Percentiles rank a stretch among this genome's conserved stretches.
Conservation (phyloP, 2,113 vertebrate genomes). For the Turnix velox region DNA sequence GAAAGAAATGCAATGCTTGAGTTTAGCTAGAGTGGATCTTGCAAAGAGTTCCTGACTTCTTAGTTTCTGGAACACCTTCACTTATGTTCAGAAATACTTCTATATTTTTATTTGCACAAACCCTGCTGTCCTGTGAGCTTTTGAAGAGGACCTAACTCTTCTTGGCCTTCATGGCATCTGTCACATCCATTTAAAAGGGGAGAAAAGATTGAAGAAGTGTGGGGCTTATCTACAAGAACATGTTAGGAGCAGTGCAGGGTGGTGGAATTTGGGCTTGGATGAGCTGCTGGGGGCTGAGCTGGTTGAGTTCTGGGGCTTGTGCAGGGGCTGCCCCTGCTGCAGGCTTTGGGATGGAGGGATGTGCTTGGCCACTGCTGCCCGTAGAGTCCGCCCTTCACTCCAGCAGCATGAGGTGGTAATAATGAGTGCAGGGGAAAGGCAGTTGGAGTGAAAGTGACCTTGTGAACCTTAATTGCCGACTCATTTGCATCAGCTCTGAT, state of each 20-base stretch:
- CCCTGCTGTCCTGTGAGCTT: background rate
- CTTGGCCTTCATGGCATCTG: background rate
- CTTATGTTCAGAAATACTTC: background rate
- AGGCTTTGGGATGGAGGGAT: background rate
- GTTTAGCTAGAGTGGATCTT: background rate
- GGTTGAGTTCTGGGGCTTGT: fast-evolving
- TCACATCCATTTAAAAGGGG: background rate
- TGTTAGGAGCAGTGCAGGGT: background rate
- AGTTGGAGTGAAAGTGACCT: background rate
- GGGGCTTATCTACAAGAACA: fast-evolving
- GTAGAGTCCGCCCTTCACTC: background rate
- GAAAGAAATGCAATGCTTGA: background rate
- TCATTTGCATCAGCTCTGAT: background rate
- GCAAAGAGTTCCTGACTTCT: background rate
- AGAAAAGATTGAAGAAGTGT: too few species aligned
- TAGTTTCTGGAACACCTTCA: background rate
- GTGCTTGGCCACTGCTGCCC: fast-evolving
- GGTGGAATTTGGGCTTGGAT: background rate
- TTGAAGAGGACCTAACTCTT: background rate
- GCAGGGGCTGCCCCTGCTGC: background rate
- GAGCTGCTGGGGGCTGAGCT: background rate
- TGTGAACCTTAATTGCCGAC: background rate
- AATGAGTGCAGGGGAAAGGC: background rate
- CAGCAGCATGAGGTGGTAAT: fast-evolving
- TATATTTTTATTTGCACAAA: background rate